A percentile compares a stretch with the other conserved stretches of the same genome.
These are phyloP conservation scores for Castor canadensis DNA, from an alignment of 2,113 vertebrate genomes.

Conservation along the genomic window DNA sequence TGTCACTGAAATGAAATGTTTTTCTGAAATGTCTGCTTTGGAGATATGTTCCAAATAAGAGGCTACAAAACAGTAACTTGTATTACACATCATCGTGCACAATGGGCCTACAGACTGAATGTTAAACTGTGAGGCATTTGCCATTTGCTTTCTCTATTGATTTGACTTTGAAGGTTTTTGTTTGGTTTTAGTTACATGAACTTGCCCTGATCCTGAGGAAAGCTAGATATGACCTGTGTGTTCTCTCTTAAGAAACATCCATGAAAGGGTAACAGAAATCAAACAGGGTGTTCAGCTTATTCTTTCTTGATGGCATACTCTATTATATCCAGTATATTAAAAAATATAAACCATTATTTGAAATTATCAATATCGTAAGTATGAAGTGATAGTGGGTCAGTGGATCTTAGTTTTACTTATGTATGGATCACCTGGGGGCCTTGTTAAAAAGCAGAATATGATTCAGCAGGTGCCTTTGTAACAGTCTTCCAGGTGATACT, in stretches of 20 bases:
- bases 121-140: background rate
- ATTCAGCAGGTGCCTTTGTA: background rate
- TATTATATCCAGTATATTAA: background rate
- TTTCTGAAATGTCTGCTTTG: conserved; percentile 28
- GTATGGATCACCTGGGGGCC: background rate
- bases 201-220: background rate
- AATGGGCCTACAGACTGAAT: conserved; percentile 6
- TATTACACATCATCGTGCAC: background rate
- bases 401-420: background rate
- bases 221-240: background rate
- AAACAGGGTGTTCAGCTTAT: background rate
- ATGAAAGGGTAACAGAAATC: background rate
- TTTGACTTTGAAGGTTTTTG: conserved; percentile 14
- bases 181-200: background rate
- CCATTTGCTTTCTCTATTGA: conserved; percentile 16
- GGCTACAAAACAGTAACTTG: background rate
- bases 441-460: background rate
- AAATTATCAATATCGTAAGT: conserved; percentile 3
- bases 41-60: conserved; percentile 7
- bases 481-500: background rate
- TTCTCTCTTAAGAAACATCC: background rate
- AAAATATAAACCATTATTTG: background rate
- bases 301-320: background rate
- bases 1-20: conserved; percentile 13
- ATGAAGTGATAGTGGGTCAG: background rate